phyloP scores from a whole-genome alignment of 2,113 vertebrate genomes.

The Myodes glareolus region DNA sequence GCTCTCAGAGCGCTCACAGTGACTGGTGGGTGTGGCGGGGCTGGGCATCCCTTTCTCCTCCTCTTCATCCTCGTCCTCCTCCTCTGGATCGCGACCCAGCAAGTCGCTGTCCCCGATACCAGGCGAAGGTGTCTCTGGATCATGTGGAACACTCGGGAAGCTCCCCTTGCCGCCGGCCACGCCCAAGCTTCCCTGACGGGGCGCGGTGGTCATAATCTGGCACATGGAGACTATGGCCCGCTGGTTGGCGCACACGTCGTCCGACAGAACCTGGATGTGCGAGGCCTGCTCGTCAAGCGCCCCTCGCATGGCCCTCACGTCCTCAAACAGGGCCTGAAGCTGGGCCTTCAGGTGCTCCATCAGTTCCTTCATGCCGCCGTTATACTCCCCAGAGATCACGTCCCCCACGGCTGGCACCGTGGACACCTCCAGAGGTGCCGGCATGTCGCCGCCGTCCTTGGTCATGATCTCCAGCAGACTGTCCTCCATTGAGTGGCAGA shows the following conservation, averaged over 20 bases:
- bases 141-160: neutral
- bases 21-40: conserved; percentile 73
- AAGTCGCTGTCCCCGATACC: conserved; percentile 46
- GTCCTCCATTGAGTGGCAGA: conserved; percentile 80
- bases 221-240: conserved; percentile 83
- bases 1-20: conserved; percentile 68
- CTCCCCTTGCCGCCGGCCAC: conserved; percentile 66
- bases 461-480: conserved; percentile 80
- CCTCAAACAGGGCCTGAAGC: conserved; percentile 83
- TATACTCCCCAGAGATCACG: conserved; percentile 81
- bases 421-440: conserved; percentile 79
- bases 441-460: conserved; percentile 81
- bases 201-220: conserved; percentile 81
- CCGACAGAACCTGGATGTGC: conserved; percentile 82
- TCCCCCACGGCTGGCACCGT: conserved; percentile 79
- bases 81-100: conserved; percentile 61
- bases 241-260: conserved; percentile 84
- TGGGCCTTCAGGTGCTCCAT: conserved; percentile 82
- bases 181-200: conserved; percentile 76
- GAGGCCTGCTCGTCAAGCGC: conserved; percentile 83
- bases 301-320: conserved; percentile 82
- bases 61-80: conserved; percentile 58
- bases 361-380: conserved; percentile 83
- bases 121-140: conserved; percentile 36
- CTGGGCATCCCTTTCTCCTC: conserved; percentile 65